phyloP scores from a whole-genome alignment of 2,113 vertebrate genomes.

The Vicugna pacos region DNA sequence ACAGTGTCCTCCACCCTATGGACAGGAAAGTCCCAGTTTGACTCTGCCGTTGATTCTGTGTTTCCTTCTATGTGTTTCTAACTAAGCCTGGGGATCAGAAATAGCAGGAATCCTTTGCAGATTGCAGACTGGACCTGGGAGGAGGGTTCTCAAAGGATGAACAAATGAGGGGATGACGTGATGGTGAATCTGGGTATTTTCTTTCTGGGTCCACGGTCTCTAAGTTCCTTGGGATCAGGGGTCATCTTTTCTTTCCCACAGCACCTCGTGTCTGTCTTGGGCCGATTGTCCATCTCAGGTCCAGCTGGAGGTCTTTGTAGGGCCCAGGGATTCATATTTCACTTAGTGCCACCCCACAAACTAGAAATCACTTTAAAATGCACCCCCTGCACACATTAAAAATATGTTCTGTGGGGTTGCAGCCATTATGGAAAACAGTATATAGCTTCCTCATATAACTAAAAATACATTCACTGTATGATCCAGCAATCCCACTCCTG shows the following conservation, averaged over 20 bases:
- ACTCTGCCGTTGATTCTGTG: not conserved
- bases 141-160: accelerated
- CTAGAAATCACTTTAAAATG: not conserved
- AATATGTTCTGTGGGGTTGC: not conserved
- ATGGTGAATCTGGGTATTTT: not conserved
- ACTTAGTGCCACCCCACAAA: not conserved
- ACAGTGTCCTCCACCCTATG: not conserved
- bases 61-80: not conserved
- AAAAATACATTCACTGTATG: too few species aligned
- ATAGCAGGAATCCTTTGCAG: not conserved
- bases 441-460: too few species aligned
- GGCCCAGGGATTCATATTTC: accelerated
- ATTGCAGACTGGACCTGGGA: not conserved
- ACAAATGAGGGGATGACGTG: accelerated
- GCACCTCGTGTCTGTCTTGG: not conserved
- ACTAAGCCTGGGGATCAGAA: too few species aligned
- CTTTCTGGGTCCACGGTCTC: not conserved
- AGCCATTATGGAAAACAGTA: too few species aligned
- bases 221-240: not conserved
- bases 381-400: too few species aligned
- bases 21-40: not conserved
- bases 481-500: too few species aligned
- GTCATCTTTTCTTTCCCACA: too few species aligned
- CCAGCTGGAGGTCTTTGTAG: not conserved
- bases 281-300: not conserved